A percentile compares a stretch with the other conserved stretches of the same genome.
Conservation (phyloP, 2,888 invertebrate species). For the Spodoptera exigua region DNA sequence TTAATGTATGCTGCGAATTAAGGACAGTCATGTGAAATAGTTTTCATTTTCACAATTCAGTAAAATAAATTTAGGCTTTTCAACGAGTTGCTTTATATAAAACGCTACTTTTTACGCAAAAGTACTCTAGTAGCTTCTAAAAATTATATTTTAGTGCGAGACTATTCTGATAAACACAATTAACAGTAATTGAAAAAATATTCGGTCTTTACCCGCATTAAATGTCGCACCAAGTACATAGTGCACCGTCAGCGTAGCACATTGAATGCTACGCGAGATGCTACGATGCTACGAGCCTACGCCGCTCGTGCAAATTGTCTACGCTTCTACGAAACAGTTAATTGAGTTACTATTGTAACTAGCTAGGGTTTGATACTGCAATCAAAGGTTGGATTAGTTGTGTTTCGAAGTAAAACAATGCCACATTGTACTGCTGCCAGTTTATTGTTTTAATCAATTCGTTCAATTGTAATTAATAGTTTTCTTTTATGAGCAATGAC, state of each 20-base stretch:
- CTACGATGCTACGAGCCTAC: conserved; percentile 50
- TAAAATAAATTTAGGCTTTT: background rate
- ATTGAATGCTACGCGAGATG: conserved; percentile 42
- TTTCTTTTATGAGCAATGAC: no score
- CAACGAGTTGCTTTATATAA: no score
- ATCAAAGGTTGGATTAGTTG: conserved; percentile 23
- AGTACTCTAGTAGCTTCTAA: no score
- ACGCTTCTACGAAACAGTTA: conserved; percentile 44
- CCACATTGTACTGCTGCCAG: background rate
- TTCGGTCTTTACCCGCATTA: conserved; percentile 16
- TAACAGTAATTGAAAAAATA: conserved; percentile 10
- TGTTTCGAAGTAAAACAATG: conserved; percentile 19
- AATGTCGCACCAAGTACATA: conserved; percentile 15
- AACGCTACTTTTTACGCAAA: no score
- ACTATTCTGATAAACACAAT: background rate
- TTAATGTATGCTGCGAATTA: conserved; percentile 26
- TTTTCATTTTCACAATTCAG: conserved; percentile 15
- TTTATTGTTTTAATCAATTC: no score
- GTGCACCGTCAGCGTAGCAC: conserved; percentile 40
- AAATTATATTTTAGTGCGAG: background rate
- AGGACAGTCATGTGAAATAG: conserved; percentile 9
- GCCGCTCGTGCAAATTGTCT: conserved; percentile 38
- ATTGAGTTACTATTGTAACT: conserved; percentile 44
- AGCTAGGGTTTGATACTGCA: conserved; percentile 21
- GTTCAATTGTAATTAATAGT: no score